Conservation (phyloP, 2,797 vertebrate species). For the Gephyroberyx darwinii region DNA sequence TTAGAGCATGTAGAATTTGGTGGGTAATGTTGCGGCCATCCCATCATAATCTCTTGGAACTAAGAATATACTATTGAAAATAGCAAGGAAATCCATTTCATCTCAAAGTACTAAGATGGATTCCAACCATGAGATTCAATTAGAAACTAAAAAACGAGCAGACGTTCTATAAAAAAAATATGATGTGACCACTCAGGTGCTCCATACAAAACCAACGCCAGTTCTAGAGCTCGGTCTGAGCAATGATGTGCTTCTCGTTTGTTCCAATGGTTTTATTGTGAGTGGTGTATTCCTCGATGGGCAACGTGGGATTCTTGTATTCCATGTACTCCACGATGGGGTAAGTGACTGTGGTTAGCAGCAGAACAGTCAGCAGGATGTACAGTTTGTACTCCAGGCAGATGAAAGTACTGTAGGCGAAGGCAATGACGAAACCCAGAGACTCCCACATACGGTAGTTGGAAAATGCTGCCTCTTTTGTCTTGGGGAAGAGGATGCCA, state of each 20-base stretch:
- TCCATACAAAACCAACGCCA: no score
- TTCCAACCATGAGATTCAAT: background rate
- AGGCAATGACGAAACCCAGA: conserved; percentile 89
- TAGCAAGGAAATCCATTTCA: no score
- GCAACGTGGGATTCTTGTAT: conserved; percentile 63
- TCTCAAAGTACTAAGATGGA: background rate
- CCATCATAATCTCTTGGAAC: no score
- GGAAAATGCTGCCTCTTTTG: conserved; percentile 94
- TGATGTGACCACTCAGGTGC: no score
- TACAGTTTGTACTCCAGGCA: conserved; percentile 89
- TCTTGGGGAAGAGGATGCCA: conserved; percentile 86
- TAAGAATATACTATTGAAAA: no score
- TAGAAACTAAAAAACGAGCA: no score
- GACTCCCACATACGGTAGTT: conserved; percentile 97
- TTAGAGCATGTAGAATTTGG: no score
- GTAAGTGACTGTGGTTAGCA: conserved; percentile 78
- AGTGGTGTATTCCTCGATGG: background rate
- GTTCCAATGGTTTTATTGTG: fast-evolving
- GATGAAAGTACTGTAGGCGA: conserved; percentile 90
- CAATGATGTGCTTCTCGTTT: background rate
- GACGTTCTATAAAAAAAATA: no score
- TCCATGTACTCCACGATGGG: conserved; percentile 85
- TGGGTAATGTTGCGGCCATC: no score
- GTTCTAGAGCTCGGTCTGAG: conserved; percentile 65
- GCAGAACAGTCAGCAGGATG: conserved; percentile 83